phyloP scores from a whole-genome alignment of 2,888 invertebrate genomes.

The Cataglyphis livida region DNA sequence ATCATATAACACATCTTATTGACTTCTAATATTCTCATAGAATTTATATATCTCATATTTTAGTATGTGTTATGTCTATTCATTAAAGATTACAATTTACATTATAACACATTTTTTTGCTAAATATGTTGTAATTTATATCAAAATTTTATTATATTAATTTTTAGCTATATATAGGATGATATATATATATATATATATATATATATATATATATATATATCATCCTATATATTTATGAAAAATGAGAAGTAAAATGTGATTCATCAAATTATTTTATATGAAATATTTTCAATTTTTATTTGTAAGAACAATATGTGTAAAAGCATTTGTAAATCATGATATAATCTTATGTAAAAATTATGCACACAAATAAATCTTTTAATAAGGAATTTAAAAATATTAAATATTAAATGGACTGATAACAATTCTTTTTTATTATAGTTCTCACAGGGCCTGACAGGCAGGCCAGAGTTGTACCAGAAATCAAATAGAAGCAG shows the following conservation, averaged over 20 bases:
- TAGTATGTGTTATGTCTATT: background rate
- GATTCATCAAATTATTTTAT: background rate
- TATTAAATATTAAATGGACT: background rate
- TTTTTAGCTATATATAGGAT: background rate
- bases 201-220: background rate
- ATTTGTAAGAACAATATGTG: background rate
- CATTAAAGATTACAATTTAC: slow-evolving; percentile 7
- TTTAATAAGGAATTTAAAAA: background rate
- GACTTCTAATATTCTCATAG: background rate
- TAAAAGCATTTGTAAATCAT: background rate
- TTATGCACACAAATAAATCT: background rate
- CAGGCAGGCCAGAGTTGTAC: slow-evolving; percentile 90
- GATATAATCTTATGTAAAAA: background rate
- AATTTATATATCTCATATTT: background rate
- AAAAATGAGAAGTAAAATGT: background rate
- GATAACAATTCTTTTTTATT: slow-evolving; percentile 57
- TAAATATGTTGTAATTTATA: background rate
- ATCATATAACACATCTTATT: background rate
- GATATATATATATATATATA: background rate
- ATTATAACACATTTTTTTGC: background rate
- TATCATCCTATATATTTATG: background rate
- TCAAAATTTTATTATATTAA: slow-evolving; percentile 1
- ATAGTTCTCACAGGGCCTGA: slow-evolving; percentile 85
- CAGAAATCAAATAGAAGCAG: slow-evolving; percentile 94
- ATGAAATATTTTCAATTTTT: background rate